Evolutionary conservation across 2,888 invertebrate genomes (phyloP), one percentile per base, ranked within the genome.

Genomic region (Xestoiulus laeticollis): DNA sequence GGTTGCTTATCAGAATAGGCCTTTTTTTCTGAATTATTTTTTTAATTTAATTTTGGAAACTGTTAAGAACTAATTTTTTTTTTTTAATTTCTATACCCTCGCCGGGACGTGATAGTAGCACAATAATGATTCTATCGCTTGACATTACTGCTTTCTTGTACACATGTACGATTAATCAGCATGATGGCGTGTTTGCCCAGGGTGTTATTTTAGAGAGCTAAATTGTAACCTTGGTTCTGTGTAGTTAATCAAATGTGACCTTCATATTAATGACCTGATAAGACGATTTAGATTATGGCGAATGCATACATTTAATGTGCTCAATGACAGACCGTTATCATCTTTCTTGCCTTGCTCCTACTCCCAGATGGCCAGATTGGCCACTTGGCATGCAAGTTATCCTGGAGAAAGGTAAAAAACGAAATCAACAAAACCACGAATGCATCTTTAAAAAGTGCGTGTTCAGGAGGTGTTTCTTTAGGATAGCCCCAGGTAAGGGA

Each of bases 141-240:
- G 68, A 22, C 68, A 68, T 68, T 59, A 48, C 48, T 68, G 59
- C 48, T 78, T 22, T 30, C 30, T 30, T 30, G n/a, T n/a, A n/a
- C n/a, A n/a, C n/a, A n/a, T n/a, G n/a, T 78, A 1, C 78, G 30
- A 78, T 78, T 78, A 78, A 78, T 78, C 78, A 26, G 68, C 68
- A 68, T 68, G 14, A 78, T 78, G 78, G 78, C 78, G 78, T 78
- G 78, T 22, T 78, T 30, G 78, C 78, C 78, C 12, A 22, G 30
- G 30, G 26, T 78, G 78, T 78, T 30, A 78, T 78, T 78, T 68
- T 10, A n/a, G 30, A 78, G 78, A 26, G 30, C 78, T 30, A 78
- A 78, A 78, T 78, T 30, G 78, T 30, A 78, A 78, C 78, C 78
- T 78, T 78, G 78, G 30, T 0, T 30, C 30, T 78, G 22, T 68